Evolutionary conservation across 2,113 vertebrate species (phyloP).

Genomic region (Megalops atlanticus): DNA sequence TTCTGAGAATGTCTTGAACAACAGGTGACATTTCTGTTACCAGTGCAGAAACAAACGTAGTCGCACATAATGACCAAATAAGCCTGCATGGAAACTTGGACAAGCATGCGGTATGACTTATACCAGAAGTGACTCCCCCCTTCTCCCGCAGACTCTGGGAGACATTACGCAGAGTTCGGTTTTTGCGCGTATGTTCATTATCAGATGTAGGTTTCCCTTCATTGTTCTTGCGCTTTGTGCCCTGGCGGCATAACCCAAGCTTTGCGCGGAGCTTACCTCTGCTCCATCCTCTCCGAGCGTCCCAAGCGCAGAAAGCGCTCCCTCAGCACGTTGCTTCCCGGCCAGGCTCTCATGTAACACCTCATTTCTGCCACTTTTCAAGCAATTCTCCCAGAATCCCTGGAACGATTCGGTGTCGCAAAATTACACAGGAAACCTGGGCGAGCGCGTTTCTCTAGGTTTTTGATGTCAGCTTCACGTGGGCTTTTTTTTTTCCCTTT

Average conservation of each 20-base stretch:
- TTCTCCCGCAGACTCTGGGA: too few relatives aligned
- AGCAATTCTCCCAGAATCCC: neutral
- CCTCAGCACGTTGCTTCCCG: neutral
- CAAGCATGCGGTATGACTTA: neutral
- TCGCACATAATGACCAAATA: neutral
- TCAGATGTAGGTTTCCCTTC: neutral
- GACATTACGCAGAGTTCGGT: neutral
- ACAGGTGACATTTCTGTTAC: neutral
- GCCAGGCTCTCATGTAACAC: neutral
- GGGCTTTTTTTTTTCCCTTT: neutral
- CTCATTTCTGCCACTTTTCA: constrained; percentile 12
- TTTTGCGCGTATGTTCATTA: neutral
- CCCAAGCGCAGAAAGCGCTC: neutral
- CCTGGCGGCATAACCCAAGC: too few relatives aligned
- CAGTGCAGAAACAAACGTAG: neutral
- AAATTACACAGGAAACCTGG: neutral
- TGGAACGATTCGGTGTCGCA: neutral
- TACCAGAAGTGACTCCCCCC: neutral
- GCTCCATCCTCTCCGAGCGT: neutral
- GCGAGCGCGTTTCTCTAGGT: neutral
- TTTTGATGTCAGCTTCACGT: neutral
- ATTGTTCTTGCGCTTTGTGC: neutral
- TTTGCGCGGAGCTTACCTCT: neutral
- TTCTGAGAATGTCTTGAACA: neutral
- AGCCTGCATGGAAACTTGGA: neutral